Conservation (phyloP, 2,888 invertebrate genomes). For the Elaeidobius kamerunicus region DNA sequence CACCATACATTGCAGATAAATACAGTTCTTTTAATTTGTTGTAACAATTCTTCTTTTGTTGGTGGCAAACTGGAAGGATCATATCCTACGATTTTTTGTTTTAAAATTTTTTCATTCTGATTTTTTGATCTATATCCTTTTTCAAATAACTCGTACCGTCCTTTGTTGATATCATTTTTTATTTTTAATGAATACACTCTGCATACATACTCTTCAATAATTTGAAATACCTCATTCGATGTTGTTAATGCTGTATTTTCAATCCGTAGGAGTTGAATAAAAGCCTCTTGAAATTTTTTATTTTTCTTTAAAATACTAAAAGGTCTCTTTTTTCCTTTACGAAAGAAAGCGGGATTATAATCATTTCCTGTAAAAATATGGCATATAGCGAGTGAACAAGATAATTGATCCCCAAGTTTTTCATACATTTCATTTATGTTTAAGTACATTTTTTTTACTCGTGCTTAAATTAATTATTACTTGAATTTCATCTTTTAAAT, state of each 20-base stretch:
- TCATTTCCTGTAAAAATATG: constrained; percentile 19
- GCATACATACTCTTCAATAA: not conserved
- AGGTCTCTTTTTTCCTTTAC: constrained; percentile 24
- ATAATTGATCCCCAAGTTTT: not conserved
- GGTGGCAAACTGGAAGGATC: constrained; percentile 21
- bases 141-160: constrained; percentile 35
- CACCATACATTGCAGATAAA: constrained; percentile 1
- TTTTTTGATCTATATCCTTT: constrained; percentile 33
- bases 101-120: constrained; percentile 30
- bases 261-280: not conserved
- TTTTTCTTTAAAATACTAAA: constrained; percentile 21
- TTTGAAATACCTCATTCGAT: not conserved
- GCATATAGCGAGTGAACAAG: constrained; percentile 17
- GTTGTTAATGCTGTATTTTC: not conserved
- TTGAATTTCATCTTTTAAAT: constrained; percentile 14
- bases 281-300: constrained; percentile 11
- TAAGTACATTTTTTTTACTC: constrained; percentile 21
- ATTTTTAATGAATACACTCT: not conserved
- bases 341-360: constrained; percentile 7
- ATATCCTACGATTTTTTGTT: constrained; percentile 28
- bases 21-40: not conserved
- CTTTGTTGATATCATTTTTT: constrained; percentile 16
- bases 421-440: constrained; percentile 3
- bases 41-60: constrained; percentile 1
- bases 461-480: constrained; percentile 8